A percentile compares a stretch with the other conserved stretches of the same genome.
phyloP scores from a whole-genome alignment of 1,140 invertebrate species.

The Latrodectus geometricus region DNA sequence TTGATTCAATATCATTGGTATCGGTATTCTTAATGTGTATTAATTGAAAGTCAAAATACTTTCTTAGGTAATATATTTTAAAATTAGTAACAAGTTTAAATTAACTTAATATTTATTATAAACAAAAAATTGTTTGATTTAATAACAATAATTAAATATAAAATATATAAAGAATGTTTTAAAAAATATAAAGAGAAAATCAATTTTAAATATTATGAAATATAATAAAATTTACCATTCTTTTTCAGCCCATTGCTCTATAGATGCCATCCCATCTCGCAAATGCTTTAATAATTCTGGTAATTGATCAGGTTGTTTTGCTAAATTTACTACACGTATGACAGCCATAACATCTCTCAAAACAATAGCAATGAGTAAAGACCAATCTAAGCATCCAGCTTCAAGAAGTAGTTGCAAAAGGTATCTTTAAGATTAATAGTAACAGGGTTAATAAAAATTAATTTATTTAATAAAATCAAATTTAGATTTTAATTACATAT shows the following conservation, averaged over 20 bases:
- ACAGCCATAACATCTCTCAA: slow-evolving; percentile 86
- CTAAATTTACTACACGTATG: slow-evolving; percentile 82
- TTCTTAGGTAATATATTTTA: too few species aligned
- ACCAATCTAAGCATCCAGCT: slow-evolving; percentile 88
- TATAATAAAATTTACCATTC: slow-evolving; percentile 80
- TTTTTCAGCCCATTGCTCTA: slow-evolving; percentile 82
- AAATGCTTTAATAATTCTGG: slow-evolving; percentile 78
- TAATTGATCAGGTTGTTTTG: slow-evolving; percentile 78
- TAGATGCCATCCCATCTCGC: slow-evolving; percentile 78
- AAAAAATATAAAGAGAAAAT: not conserved
- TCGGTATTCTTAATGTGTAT: too few species aligned
- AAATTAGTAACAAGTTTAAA: too few species aligned
- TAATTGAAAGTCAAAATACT: too few species aligned
- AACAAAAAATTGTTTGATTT: not conserved
- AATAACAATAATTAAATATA: not conserved
- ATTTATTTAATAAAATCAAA: too few species aligned
- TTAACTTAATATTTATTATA: too few species aligned
- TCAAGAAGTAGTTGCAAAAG: slow-evolving; percentile 86
- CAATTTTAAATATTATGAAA: too few species aligned
- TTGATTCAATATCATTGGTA: too few species aligned
- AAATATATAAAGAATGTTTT: not conserved
- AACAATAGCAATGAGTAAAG: slow-evolving; percentile 82
- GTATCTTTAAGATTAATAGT: slow-evolving; percentile 72
- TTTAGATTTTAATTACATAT: slow-evolving; percentile 13
- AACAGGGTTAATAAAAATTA: not conserved